Percentiles rank a stretch among this genome's conserved stretches.
Evolutionary conservation across 2,888 invertebrate species (phyloP).

Genomic region (Tachystola acroxantha): DNA sequence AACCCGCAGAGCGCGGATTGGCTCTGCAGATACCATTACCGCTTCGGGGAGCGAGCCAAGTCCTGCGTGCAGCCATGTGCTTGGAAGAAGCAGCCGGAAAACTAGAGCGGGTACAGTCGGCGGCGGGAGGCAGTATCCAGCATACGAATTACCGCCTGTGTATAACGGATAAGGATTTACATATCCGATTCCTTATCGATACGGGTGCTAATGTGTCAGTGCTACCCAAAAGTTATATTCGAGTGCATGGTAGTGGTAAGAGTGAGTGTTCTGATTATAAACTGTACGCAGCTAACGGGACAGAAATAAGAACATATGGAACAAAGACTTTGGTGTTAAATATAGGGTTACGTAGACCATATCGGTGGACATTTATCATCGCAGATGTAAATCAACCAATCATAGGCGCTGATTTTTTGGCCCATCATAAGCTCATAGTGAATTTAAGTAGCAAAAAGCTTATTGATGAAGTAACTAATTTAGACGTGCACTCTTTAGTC

Average conservation of each 20-base stretch:
- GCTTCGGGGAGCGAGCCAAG: slow-evolving; percentile 7
- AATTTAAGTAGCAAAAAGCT: slow-evolving; percentile 3
- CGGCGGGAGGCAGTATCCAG: slow-evolving; percentile 8
- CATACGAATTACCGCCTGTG: slow-evolving; percentile 9
- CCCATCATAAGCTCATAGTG: slow-evolving; percentile 7
- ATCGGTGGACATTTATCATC: slow-evolving; percentile 12
- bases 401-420: slow-evolving; percentile 14
- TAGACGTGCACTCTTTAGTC: neutral
- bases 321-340: slow-evolving; percentile 7
- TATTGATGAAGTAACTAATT: neutral
- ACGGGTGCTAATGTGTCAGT: slow-evolving; percentile 16
- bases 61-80: slow-evolving; percentile 14
- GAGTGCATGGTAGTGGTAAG: neutral
- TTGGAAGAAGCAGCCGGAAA: slow-evolving; percentile 8
- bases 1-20: slow-evolving; percentile 5
- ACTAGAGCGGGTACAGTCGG: slow-evolving; percentile 4
- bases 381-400: slow-evolving; percentile 12
- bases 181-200: slow-evolving; percentile 13
- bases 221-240: no score
- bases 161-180: slow-evolving; percentile 10
- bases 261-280: slow-evolving; percentile 3
- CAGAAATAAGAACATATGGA: slow-evolving; percentile 14
- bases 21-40: slow-evolving; percentile 15
- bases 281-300: slow-evolving; percentile 15
- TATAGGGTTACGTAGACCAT: slow-evolving; percentile 9